Percentiles rank a stretch among this genome's conserved stretches.
Conservation (phyloP, 1,140 invertebrate genomes). For the Chironomus tepperi region DNA sequence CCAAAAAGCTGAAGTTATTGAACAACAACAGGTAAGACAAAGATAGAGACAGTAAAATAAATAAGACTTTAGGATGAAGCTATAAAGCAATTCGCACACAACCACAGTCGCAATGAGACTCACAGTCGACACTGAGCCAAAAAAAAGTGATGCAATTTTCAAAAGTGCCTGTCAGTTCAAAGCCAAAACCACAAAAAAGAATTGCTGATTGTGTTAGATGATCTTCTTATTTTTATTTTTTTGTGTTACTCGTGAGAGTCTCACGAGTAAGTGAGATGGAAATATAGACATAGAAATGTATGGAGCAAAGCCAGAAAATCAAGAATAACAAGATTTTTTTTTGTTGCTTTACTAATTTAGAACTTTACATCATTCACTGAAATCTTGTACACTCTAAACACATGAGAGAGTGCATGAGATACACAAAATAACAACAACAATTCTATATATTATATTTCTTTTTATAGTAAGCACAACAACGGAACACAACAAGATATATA, state of each 20-base stretch:
- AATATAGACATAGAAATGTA: neutral
- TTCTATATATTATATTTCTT: too few species aligned
- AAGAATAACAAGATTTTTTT: slow-evolving; percentile 11
- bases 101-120: neutral
- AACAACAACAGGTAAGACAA: neutral
- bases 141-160: slow-evolving; percentile 8
- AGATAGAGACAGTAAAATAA: neutral
- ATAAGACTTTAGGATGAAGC: neutral
- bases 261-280: too few species aligned
- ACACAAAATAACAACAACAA: too few species aligned
- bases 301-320: slow-evolving; percentile 6
- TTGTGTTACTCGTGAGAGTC: too few species aligned
- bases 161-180: neutral
- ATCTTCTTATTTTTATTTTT: too few species aligned
- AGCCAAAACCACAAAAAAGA: too few species aligned
- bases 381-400: neutral
- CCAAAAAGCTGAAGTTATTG: neutral
- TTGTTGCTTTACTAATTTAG: neutral
- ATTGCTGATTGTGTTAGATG: too few species aligned
- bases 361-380: slow-evolving; percentile 13
- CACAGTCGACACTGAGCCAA: neutral
- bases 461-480: too few species aligned
- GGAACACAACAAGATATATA: too few species aligned
- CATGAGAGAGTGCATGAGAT: neutral
- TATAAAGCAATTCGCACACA: too few species aligned